phyloP scores from a whole-genome alignment of 2,113 vertebrate species.

The Phrynosoma blainvillii region DNA sequence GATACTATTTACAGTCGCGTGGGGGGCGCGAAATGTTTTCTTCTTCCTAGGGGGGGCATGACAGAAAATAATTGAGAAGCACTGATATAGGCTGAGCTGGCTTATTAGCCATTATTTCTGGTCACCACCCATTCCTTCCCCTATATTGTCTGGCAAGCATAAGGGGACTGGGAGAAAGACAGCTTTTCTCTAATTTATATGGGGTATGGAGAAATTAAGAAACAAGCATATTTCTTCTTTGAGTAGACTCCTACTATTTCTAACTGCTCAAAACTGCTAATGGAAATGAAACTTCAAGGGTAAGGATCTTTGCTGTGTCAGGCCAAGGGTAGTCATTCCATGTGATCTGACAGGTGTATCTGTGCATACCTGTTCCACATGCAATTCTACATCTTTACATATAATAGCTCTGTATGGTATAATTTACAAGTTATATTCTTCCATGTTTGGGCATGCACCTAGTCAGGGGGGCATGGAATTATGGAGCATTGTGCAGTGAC shows the following conservation, averaged over 20 bases:
- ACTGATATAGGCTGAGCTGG: too few species aligned
- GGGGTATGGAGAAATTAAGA: not conserved
- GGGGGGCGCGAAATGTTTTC: too few species aligned
- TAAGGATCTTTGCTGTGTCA: not conserved
- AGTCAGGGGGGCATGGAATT: too few species aligned
- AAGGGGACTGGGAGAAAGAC: not conserved
- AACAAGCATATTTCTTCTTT: not conserved
- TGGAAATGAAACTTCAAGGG: not conserved
- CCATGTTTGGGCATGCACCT: too few species aligned
- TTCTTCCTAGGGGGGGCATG: too few species aligned
- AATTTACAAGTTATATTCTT: not conserved
- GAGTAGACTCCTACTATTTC: not conserved
- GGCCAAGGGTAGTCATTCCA: not conserved
- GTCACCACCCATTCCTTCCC: too few species aligned
- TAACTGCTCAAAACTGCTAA: not conserved
- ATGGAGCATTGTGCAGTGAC: too few species aligned
- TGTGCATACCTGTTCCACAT: not conserved
- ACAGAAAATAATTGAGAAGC: too few species aligned
- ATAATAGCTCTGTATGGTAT: not conserved
- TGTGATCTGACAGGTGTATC: not conserved
- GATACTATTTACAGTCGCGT: too few species aligned
- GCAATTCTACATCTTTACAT: not conserved
- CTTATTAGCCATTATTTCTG: too few species aligned
- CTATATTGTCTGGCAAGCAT: too few species aligned
- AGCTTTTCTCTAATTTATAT: not conserved